Conservation (phyloP, 2,888 invertebrate genomes). For the Nasonia oneida region DNA sequence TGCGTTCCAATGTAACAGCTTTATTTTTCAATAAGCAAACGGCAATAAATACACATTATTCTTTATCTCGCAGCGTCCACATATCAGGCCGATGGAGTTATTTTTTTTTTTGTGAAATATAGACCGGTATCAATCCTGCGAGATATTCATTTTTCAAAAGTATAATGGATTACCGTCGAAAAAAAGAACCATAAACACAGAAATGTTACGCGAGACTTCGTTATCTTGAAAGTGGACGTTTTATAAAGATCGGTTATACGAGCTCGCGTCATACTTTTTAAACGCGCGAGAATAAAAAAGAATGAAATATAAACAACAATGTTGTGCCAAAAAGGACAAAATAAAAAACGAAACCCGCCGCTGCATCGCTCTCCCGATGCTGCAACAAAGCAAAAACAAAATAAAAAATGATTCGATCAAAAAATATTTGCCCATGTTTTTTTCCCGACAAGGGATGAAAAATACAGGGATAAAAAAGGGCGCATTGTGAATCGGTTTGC, state of each 20-base stretch:
- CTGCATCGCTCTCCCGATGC: not conserved
- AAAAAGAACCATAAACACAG: not conserved
- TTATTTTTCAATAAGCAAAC: slow-evolving; percentile 5
- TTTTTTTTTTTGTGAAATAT: not conserved
- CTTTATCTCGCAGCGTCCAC: not conserved
- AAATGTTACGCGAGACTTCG: not conserved
- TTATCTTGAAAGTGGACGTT: not conserved
- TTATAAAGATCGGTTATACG: too few relatives aligned
- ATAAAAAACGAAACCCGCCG: not conserved
- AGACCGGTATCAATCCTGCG: not conserved
- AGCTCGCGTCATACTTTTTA: too few relatives aligned
- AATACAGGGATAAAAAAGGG: not conserved
- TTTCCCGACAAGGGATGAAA: not conserved
- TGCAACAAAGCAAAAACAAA: not conserved
- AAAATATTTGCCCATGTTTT: not conserved
- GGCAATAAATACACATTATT: slow-evolving; percentile 7
- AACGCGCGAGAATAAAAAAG: not conserved
- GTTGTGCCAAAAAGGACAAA: not conserved
- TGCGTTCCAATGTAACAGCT: not conserved
- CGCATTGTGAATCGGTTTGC: not conserved
- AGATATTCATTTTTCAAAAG: not conserved
- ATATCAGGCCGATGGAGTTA: not conserved
- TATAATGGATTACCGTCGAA: not conserved
- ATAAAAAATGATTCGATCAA: not conserved
- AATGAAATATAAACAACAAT: not conserved